phyloP scores from a whole-genome alignment of 2,888 invertebrate genomes.

The Petrophora chlorosata region DNA sequence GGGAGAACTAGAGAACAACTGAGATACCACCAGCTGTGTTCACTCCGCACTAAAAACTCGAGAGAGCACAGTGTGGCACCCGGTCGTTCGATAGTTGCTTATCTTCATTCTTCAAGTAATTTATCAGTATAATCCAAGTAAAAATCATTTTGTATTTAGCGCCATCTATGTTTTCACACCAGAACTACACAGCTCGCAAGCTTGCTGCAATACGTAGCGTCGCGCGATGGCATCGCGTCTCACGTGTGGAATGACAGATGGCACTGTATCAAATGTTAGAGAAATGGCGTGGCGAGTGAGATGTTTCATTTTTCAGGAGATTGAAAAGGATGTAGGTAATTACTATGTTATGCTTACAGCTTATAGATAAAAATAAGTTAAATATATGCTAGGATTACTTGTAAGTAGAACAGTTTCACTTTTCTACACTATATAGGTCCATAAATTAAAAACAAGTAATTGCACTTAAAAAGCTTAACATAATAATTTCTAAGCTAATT shows the following conservation, averaged over 20 bases:
- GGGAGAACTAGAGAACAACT: slow-evolving; percentile 87
- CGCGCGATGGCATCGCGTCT: slow-evolving; percentile 31
- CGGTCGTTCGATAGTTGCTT: slow-evolving; percentile 87
- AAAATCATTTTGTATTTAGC: slow-evolving; percentile 30
- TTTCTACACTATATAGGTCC: too few relatives aligned
- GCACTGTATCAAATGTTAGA: slow-evolving; percentile 39
- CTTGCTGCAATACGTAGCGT: slow-evolving; percentile 16
- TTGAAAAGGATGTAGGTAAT: not conserved
- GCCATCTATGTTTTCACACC: slow-evolving; percentile 34
- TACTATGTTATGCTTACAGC: not conserved
- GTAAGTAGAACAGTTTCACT: too few relatives aligned
- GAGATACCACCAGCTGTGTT: slow-evolving; percentile 99
- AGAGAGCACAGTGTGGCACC: slow-evolving; percentile 99
- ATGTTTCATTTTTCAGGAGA: slow-evolving; percentile 3
- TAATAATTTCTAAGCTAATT: too few relatives aligned
- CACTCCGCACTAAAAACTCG: slow-evolving; percentile 89
- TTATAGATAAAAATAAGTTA: too few relatives aligned
- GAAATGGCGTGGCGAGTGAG: slow-evolving; percentile 2
- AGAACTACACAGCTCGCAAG: slow-evolving; percentile 33
- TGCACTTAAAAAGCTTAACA: too few relatives aligned
- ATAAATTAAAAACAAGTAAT: too few relatives aligned
- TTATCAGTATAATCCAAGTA: too few relatives aligned
- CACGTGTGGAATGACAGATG: slow-evolving; percentile 45
- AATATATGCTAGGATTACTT: too few relatives aligned
- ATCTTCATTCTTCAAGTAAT: slow-evolving; percentile 30